Base-by-base conservation (phyloP, 2,888 invertebrate species). In the Meteorus cinctellus region DNA sequence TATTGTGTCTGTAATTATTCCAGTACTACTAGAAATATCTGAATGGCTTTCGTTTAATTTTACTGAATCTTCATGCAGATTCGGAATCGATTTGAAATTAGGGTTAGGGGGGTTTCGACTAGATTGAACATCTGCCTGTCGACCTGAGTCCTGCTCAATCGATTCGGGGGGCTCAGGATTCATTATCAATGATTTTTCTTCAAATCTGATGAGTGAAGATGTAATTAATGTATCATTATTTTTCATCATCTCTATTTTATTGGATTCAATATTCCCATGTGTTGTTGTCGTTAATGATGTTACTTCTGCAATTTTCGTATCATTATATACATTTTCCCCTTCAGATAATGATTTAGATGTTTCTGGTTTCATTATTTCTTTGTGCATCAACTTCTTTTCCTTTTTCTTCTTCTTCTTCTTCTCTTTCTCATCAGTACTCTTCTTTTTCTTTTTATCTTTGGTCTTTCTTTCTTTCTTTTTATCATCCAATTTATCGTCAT, bases 341-440 rank as follows among this genome's bases (percentile, higher is more conserved):
- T 80, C 79, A 34, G 66, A 63, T 4, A 36, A 19, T 12, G 65
- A 41, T 66, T 74, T 75, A 12, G 75, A 41, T 12, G 77, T 34
- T 48, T 82, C 81, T 45, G 80, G 80, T 78, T 82, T 81, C 3
- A 74, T 77, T 19, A 78, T 72, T 41, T 88, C 89, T 72, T 88
- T 87, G 80, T 85, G 88, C 74, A 81, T 87, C 78, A 80, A 88
- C 48, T 87, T 88, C 76, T 88, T 86, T 77, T 85, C 85, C 76
- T 87, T 88, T 83, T 84, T 87, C 83, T 87, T 89, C 81, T 89
- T 89, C 74, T 91, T 90, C 82, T 91, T 92, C 71, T 92, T 92
- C 85, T 92, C 92, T 80, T 92, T 92, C 27, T 92, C 92, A 72
- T 91, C 91, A 77, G 91, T 91, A n/a, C 91, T 91, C 45, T 91